A percentile compares a stretch with the other conserved stretches of the same genome.
These are phyloP conservation scores for Anthopleura xanthogrammica DNA, from an alignment of 92 coral and sea anemone species.

Conservation along the genomic window DNA sequence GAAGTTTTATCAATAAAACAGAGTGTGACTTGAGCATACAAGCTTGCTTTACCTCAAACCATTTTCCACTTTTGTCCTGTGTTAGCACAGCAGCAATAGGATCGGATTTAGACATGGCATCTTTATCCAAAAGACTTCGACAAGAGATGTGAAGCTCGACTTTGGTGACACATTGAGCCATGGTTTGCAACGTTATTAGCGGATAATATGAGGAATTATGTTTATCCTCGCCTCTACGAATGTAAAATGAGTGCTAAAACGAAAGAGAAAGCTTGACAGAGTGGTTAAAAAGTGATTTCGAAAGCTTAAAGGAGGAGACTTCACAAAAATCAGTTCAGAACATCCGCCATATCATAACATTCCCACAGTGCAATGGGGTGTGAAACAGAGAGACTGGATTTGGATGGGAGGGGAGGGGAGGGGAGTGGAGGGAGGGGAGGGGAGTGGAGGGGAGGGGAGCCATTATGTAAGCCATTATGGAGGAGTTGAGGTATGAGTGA, in stretches of 20 bases:
- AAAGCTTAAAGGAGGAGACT: background rate
- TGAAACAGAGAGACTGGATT: background rate
- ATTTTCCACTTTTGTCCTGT: constrained; percentile 66
- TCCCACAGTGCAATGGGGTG: background rate
- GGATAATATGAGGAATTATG: background rate
- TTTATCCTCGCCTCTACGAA: no score
- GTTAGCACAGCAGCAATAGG: constrained; percentile 70
- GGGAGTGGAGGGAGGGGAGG: no score
- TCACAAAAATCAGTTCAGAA: background rate
- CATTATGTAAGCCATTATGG: no score
- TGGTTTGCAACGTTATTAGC: constrained; percentile 4
- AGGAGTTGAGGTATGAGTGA: no score
- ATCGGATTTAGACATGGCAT: constrained; percentile 88
- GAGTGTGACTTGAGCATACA: background rate
- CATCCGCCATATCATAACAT: background rate
- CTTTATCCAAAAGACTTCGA: constrained; percentile 85
- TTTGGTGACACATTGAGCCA: constrained; percentile 88
- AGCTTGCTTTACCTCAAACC: constrained; percentile 79
- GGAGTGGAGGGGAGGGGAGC: no score
- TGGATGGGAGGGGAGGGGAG: background rate
- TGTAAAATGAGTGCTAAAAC: background rate
- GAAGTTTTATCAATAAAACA: background rate
- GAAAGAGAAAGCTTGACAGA: background rate
- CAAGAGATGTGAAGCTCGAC: constrained; percentile 92
- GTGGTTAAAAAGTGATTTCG: background rate